Base-by-base conservation (phyloP, 1,140 invertebrate species). In the Diorhabda carinulata region DNA sequence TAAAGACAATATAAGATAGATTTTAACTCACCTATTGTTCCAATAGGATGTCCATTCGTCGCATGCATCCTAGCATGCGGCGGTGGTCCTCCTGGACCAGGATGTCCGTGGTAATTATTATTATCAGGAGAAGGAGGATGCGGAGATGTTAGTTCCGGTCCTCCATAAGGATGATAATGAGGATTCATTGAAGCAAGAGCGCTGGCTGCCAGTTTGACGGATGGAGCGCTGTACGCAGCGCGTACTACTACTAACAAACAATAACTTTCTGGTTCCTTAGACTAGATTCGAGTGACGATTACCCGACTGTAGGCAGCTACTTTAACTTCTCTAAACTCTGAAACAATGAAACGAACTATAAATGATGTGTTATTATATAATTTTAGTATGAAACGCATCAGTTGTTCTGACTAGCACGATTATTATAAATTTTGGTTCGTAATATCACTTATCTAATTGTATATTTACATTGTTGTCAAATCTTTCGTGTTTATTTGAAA, bases 111-210 rank as follows among this genome's bases (percentile, higher is more conserved):
- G 70, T 81, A 83, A 73, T 82, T 81, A 67, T 85, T 80, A 80
- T 85, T 84, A 80, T 88, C 87, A 64, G 87, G 87, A 69, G 86
- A 87, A 72, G 87, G 86, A 78, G 87, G 87, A 83, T 88, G 87
- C 75, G 87, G 87, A 78, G 87, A 87, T 82, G 86, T 87, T 71
- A 88, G 84, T 82, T 88, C 87, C 82, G 85, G 87, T 82, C 85
- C 83, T 73, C 79, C 80, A 81, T 88, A 89, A 81, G 87, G 85
- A 84, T 89, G 87, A 83, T 88, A 89, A 82, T 88, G 87, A 81
- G 87, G 87, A 87, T 89, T 89, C 88, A 89, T 89, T 77, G 84
- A 84, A 76, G 86, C 82, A 82, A 87, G 83, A 74, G 84, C 81
- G 81, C 86, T 86, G 83, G 86, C 85, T 81, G 86, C 86, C 86